These are phyloP conservation scores for Mactra quadrangularis DNA, from an alignment of 1,140 invertebrate genomes.

Conservation along the genomic window DNA sequence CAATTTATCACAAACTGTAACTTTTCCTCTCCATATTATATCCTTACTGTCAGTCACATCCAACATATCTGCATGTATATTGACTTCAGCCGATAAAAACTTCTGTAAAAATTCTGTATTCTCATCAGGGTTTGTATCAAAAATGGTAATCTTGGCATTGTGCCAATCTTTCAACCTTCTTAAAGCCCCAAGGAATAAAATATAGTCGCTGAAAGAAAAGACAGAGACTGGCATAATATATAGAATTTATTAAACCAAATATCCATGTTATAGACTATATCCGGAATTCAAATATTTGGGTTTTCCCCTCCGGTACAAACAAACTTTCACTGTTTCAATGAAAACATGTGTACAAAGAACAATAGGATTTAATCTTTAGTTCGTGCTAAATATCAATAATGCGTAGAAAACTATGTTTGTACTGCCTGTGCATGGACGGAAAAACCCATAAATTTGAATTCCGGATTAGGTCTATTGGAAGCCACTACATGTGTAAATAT, in stretches of 20 bases:
- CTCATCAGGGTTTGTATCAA: conserved; percentile 21
- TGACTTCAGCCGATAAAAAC: conserved; percentile 31
- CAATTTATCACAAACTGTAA: conserved; percentile 54
- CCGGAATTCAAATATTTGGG: too few species aligned
- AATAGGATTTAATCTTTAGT: too few species aligned
- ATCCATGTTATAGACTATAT: too few species aligned
- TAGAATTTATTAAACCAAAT: not conserved
- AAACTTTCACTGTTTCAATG: too few species aligned
- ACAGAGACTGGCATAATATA: not conserved
- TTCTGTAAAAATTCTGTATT: conserved; percentile 50
- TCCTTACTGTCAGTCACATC: not conserved
- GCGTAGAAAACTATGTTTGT: too few species aligned
- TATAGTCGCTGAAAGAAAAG: conserved; percentile 46
- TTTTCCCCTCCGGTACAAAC: too few species aligned
- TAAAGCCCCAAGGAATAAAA: conserved; percentile 51
- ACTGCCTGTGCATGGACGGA: too few species aligned
- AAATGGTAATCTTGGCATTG: conserved; percentile 38
- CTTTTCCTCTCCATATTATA: conserved; percentile 53
- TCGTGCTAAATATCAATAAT: too few species aligned
- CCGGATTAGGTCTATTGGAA: too few species aligned
- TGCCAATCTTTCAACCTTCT: conserved; percentile 60
- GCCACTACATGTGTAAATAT: too few species aligned
- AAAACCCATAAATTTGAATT: too few species aligned
- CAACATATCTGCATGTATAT: not conserved
- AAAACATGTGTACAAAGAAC: too few species aligned